Percentiles rank a stretch among this genome's conserved stretches.
phyloP scores from a whole-genome alignment of 2,797 vertebrate genomes.

The Dromococcyx pavoninus region DNA sequence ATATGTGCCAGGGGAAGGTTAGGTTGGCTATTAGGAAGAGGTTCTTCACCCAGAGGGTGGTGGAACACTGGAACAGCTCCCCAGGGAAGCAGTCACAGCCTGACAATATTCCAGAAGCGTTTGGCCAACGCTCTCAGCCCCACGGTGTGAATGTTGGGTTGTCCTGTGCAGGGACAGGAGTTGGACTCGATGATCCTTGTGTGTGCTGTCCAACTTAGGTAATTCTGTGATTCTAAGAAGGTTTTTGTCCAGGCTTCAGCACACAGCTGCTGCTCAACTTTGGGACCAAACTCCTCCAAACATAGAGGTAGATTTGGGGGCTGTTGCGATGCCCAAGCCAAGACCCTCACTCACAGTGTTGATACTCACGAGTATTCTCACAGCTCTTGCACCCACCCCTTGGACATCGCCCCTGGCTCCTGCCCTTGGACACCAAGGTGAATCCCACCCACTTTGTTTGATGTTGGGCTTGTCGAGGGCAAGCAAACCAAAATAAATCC shows the following conservation, averaged over 20 bases:
- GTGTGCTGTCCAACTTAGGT: no score
- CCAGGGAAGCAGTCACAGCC: no score
- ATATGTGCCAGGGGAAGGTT: no score
- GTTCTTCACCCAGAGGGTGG: no score
- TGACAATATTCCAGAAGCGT: no score
- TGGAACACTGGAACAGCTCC: no score
- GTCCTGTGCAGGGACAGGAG: no score
- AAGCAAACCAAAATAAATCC: background rate
- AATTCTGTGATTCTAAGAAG: background rate
- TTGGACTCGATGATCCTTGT: no score
- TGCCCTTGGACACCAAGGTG: rapidly evolving
- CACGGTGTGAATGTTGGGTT: no score
- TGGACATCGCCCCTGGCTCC: background rate
- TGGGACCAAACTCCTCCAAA: background rate
- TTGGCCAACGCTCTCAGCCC: no score
- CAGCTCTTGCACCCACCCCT: background rate
- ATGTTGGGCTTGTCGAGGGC: background rate
- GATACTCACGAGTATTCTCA: background rate
- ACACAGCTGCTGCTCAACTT: background rate
- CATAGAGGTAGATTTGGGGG: background rate
- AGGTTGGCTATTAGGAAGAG: no score
- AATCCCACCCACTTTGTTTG: background rate
- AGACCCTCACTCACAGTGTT: background rate
- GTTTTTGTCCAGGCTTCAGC: background rate
- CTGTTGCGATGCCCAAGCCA: background rate